These are phyloP conservation scores for Gobio occitaniae DNA, from an alignment of 2,797 vertebrate genomes.

Conservation along the genomic window DNA sequence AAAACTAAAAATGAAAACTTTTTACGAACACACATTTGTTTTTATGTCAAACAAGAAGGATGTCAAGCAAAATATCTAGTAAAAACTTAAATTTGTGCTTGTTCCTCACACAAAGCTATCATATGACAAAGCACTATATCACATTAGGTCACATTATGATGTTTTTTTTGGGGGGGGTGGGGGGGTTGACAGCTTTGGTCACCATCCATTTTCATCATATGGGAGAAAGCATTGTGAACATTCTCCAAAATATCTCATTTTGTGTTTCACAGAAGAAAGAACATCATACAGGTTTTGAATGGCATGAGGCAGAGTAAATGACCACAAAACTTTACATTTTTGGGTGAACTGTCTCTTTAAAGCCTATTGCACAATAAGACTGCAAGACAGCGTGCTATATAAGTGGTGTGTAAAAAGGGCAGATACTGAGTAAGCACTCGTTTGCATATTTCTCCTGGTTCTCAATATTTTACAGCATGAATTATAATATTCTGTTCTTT, in stretches of 20 bases:
- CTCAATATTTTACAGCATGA: constrained; percentile 44
- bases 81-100: background rate
- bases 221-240: constrained; percentile 6
- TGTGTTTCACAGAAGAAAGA: background rate
- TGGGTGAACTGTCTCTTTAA: constrained; percentile 10
- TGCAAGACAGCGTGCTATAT: background rate
- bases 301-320: background rate
- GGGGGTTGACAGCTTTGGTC: background rate
- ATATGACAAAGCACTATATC: background rate
- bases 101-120: background rate
- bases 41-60: background rate
- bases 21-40: fast-evolving
- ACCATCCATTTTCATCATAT: background rate
- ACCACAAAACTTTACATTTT: background rate
- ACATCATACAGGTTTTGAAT: background rate
- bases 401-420: constrained; percentile 15
- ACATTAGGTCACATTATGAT: background rate
- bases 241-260: background rate
- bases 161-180: background rate
- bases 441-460: constrained; percentile 29
- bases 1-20: background rate
- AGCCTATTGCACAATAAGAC: constrained; percentile 29
- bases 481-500: constrained; percentile 35
- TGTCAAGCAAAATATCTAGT: background rate
- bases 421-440: constrained; percentile 35